These are phyloP conservation scores for Lateolabrax maculatus DNA, from an alignment of 2,797 vertebrate species.

Conservation along the genomic window DNA sequence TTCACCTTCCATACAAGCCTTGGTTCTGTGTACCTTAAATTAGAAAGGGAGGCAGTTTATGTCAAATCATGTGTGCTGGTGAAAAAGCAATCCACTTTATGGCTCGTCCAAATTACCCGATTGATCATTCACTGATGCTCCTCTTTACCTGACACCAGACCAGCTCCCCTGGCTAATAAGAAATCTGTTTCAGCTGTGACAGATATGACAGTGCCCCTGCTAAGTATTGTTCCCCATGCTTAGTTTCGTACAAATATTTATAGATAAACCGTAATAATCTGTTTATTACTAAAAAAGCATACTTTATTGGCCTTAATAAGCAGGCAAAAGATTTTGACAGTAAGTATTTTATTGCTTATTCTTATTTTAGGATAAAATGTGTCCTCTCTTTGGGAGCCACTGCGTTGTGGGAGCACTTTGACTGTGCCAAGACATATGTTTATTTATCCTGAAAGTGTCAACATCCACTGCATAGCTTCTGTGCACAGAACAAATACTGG, in stretches of 20 bases:
- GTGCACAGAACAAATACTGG: conserved; percentile 61
- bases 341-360: conserved; percentile 5
- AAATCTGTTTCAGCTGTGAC: conserved; percentile 6
- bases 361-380: conserved; percentile 23
- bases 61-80: conserved; percentile 17
- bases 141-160: conserved; percentile 37
- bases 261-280: conserved; percentile 5
- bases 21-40: conserved; percentile 19
- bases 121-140: conserved; percentile 34
- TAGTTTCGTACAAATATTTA: neutral
- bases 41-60: conserved; percentile 12
- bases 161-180: neutral
- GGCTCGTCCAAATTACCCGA: conserved; percentile 31
- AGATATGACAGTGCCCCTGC: neutral
- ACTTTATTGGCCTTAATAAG: neutral
- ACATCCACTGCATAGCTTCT: conserved; percentile 54
- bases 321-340: neutral
- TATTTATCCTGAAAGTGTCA: conserved; percentile 69
- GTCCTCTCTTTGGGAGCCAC: conserved; percentile 29
- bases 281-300: neutral
- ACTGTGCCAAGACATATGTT: conserved; percentile 55
- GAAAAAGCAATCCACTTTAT: conserved; percentile 38
- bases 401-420: conserved; percentile 19
- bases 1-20: conserved; percentile 6
- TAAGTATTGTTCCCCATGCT: neutral